These are phyloP conservation scores for Xiphophorus hellerii DNA, from an alignment of 2,113 vertebrate genomes.

Conservation along the genomic window DNA sequence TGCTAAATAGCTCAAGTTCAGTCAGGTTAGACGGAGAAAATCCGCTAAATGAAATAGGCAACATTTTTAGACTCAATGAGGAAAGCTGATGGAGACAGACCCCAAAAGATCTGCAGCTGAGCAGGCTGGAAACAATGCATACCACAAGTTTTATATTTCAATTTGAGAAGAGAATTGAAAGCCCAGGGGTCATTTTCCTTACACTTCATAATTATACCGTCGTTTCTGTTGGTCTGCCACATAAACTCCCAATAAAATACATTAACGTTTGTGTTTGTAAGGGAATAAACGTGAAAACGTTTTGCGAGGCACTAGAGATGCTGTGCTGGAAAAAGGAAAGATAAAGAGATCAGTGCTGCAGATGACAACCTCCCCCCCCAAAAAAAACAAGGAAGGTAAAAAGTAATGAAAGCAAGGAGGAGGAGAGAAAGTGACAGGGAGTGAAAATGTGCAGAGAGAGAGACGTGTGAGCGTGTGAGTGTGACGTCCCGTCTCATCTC, in stretches of 20 bases:
- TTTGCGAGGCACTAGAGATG: too few species aligned
- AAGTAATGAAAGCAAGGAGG: conserved; percentile 37
- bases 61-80: too few species aligned
- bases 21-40: too few species aligned
- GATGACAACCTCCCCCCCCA: conserved; percentile 9
- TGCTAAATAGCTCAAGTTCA: too few species aligned
- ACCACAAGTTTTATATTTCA: not conserved
- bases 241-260: not conserved
- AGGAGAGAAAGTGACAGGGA: conserved; percentile 58
- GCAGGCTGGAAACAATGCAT: not conserved
- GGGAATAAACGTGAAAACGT: too few species aligned
- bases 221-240: not conserved
- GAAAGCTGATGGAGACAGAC: not conserved
- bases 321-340: not conserved
- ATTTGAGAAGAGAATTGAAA: not conserved
- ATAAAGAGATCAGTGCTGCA: not conserved
- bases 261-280: too few species aligned
- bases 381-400: conserved; percentile 3
- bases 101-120: not conserved
- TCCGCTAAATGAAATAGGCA: not conserved
- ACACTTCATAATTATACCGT: not conserved
- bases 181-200: not conserved
- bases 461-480: conserved; percentile 58
- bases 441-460: conserved; percentile 48
- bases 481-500: conserved; percentile 75